Evolutionary conservation across 1,140 invertebrate species (phyloP).

Genomic region (Pseudomyrmex sp.): DNA sequence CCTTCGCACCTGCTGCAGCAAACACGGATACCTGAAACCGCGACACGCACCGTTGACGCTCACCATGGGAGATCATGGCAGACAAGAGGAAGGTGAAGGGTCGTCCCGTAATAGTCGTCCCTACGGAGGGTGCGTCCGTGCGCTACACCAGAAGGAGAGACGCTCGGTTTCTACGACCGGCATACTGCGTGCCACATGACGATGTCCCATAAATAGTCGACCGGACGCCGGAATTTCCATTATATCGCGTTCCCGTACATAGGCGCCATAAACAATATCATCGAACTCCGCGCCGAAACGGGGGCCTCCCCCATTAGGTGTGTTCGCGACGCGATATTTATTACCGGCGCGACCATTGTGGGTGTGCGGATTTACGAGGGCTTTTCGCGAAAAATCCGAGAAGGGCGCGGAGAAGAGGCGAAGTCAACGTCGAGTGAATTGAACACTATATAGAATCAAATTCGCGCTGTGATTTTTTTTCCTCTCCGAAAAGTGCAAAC

Average conservation of each 20-base stretch:
- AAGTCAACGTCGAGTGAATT: neutral
- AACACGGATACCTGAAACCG: slow-evolving; percentile 12
- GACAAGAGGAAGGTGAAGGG: slow-evolving; percentile 49
- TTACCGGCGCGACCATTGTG: slow-evolving; percentile 72
- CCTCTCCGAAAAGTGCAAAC: neutral
- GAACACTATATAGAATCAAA: slow-evolving; percentile 23
- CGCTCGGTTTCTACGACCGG: slow-evolving; percentile 24
- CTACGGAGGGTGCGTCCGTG: slow-evolving; percentile 61
- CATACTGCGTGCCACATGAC: slow-evolving; percentile 64
- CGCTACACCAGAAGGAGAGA: slow-evolving; percentile 53
- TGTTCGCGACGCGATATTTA: slow-evolving; percentile 74
- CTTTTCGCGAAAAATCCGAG: slow-evolving; percentile 59
- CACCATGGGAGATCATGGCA: slow-evolving; percentile 37
- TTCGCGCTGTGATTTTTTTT: neutral
- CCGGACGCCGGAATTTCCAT: slow-evolving; percentile 77
- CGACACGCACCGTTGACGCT: slow-evolving; percentile 33
- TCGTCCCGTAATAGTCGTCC: slow-evolving; percentile 61
- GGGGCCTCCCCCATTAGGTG: slow-evolving; percentile 72
- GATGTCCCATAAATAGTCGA: slow-evolving; percentile 77
- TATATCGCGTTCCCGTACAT: slow-evolving; percentile 75
- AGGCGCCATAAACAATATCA: slow-evolving; percentile 79
- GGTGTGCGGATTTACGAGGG: slow-evolving; percentile 68
- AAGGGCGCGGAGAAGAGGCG: neutral
- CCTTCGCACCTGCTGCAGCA: slow-evolving; percentile 36
- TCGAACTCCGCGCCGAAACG: slow-evolving; percentile 72